Evolutionary conservation across 2,888 invertebrate genomes (phyloP).

Genomic region (Caenorhabditis becei): DNA sequence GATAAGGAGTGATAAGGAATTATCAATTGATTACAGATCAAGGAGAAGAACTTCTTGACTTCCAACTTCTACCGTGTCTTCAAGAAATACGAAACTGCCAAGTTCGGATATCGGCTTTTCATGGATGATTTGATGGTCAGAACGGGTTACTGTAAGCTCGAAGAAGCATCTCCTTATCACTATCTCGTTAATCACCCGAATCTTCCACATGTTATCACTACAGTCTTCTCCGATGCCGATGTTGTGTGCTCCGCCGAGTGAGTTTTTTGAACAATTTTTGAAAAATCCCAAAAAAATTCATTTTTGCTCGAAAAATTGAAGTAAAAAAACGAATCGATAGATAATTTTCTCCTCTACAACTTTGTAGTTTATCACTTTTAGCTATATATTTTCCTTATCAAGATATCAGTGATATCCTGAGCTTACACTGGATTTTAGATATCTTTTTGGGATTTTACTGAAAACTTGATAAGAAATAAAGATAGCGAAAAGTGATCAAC

Average conservation of each 20-base stretch:
- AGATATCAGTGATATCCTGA: too few relatives aligned
- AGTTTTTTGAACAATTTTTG: not conserved
- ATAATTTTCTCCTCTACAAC: too few relatives aligned
- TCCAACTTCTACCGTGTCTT: constrained; percentile 25
- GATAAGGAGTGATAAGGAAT: not conserved
- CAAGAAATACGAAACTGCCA: constrained; percentile 31
- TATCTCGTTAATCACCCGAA: constrained; percentile 45
- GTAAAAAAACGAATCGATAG: too few relatives aligned
- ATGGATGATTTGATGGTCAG: not conserved
- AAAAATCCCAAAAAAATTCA: not conserved
- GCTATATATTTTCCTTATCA: too few relatives aligned
- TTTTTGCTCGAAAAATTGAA: too few relatives aligned
- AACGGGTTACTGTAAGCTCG: constrained; percentile 20
- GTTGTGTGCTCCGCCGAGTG: constrained; percentile 49
- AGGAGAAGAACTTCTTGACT: constrained; percentile 24
- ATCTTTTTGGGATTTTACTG: too few relatives aligned
- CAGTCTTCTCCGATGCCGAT: constrained; percentile 54
- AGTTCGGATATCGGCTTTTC: constrained; percentile 40
- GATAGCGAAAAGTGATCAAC: too few relatives aligned
- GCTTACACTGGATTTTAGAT: too few relatives aligned
- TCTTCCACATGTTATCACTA: constrained; percentile 33
- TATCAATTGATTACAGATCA: constrained; percentile 27
- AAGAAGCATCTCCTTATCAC: constrained; percentile 38
- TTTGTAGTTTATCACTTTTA: too few relatives aligned
- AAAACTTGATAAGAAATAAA: too few relatives aligned